These are phyloP conservation scores for Drosophila dunni DNA, from an alignment of 1,140 invertebrate genomes.

Conservation along the genomic window DNA sequence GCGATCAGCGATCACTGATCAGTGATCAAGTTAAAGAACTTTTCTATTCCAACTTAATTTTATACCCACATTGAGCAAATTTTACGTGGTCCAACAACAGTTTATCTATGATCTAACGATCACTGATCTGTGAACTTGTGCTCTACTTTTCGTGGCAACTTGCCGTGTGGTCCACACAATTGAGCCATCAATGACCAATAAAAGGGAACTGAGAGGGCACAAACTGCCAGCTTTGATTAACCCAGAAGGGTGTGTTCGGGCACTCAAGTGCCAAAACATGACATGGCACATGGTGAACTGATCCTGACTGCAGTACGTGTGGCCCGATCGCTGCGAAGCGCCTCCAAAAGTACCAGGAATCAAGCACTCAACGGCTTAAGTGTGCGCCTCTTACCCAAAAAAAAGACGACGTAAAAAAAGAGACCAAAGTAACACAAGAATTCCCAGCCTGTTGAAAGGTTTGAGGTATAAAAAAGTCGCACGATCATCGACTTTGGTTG, in stretches of 20 bases:
- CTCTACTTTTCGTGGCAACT: slow-evolving; percentile 74
- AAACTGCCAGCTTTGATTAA: slow-evolving; percentile 76
- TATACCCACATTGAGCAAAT: not conserved
- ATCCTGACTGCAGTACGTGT: slow-evolving; percentile 62
- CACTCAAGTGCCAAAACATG: slow-evolving; percentile 82
- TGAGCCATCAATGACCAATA: slow-evolving; percentile 70
- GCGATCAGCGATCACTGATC: slow-evolving; percentile 45
- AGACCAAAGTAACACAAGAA: not conserved
- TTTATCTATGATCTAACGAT: slow-evolving; percentile 3
- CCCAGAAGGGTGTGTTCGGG: slow-evolving; percentile 64
- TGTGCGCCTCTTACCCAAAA: slow-evolving; percentile 55
- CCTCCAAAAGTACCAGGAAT: slow-evolving; percentile 79
- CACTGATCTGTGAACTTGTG: slow-evolving; percentile 42
- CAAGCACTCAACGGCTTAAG: slow-evolving; percentile 81
- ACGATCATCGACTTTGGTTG: slow-evolving; percentile 59
- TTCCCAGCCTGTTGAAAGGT: slow-evolving; percentile 3
- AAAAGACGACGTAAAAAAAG: not conserved
- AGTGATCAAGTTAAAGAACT: slow-evolving; percentile 20
- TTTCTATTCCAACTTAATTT: not conserved
- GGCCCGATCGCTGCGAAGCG: slow-evolving; percentile 62
- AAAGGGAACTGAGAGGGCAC: not conserved
- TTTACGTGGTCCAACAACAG: not conserved
- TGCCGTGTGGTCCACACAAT: slow-evolving; percentile 70
- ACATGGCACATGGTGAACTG: slow-evolving; percentile 60
- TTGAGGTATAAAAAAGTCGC: slow-evolving; percentile 57